phyloP scores from a whole-genome alignment of 2,113 vertebrate genomes.

The Perca fluviatilis region DNA sequence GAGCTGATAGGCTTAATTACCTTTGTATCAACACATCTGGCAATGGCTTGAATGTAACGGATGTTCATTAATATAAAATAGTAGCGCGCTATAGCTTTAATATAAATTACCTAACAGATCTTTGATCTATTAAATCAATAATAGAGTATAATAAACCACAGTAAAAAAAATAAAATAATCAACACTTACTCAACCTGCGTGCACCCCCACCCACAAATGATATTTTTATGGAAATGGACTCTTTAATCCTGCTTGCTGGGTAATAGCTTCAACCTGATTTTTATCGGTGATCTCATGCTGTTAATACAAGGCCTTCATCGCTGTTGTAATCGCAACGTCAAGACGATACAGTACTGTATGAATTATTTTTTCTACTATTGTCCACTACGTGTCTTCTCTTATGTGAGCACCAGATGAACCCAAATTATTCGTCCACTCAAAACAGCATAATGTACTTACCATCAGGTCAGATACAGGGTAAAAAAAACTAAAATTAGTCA shows the following conservation, averaged over 20 bases:
- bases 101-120: neutral
- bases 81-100: neutral
- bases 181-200: neutral
- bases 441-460: neutral
- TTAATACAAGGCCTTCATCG: neutral
- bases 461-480: neutral
- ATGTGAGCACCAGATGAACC: neutral
- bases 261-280: neutral
- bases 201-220: neutral
- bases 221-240: neutral
- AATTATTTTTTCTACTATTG: neutral
- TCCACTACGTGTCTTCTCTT: neutral
- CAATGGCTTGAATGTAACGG: no score
- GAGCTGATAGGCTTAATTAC: no score
- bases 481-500: neutral
- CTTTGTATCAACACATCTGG: no score
- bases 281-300: neutral
- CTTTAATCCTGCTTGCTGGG: neutral
- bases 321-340: neutral
- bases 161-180: neutral
- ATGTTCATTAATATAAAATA: no score
- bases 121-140: neutral
- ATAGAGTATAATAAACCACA: neutral
- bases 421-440: neutral
- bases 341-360: neutral